A percentile compares a stretch with the other conserved stretches of the same genome.
phyloP scores from a whole-genome alignment of 2,113 vertebrate species.

The Polyodon spathula region DNA sequence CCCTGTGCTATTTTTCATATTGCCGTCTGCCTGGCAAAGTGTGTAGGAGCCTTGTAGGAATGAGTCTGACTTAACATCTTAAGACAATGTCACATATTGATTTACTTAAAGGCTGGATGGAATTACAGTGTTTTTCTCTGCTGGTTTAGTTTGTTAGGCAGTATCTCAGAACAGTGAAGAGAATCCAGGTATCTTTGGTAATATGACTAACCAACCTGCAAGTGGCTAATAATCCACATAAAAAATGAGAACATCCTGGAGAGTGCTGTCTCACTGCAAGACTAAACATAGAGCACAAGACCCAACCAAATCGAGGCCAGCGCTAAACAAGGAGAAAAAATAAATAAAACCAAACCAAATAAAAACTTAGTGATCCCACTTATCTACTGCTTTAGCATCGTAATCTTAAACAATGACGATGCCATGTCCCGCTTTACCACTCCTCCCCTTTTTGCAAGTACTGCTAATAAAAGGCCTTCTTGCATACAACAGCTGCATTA shows the following conservation, averaged over 20 bases:
- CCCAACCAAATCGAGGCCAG: slow-evolving; percentile 14
- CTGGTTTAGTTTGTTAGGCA: slow-evolving; percentile 41
- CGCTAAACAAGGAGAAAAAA: slow-evolving; percentile 13
- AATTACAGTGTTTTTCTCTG: slow-evolving; percentile 23
- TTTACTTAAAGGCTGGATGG: slow-evolving; percentile 21
- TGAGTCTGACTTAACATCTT: slow-evolving; percentile 21
- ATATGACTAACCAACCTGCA: slow-evolving; percentile 48
- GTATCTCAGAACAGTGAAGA: slow-evolving; percentile 31
- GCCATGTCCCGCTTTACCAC: neutral
- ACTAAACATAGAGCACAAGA: neutral
- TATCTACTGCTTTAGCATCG: slow-evolving; percentile 6
- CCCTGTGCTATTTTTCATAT: slow-evolving; percentile 9
- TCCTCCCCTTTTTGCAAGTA: neutral
- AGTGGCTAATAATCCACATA: neutral
- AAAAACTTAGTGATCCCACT: slow-evolving; percentile 6
- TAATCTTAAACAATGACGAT: slow-evolving; percentile 12
- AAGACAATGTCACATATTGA: slow-evolving; percentile 14
- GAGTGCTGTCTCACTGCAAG: too few species aligned
- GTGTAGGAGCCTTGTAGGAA: slow-evolving; percentile 17
- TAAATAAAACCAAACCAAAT: too few species aligned
- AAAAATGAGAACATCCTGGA: too few species aligned
- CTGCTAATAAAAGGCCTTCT: too few species aligned
- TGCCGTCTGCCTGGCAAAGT: slow-evolving; percentile 9
- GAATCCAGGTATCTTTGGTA: slow-evolving; percentile 49
- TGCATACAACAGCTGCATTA: too few species aligned